These are phyloP conservation scores for Cyphomyrus plagiostoma DNA, from an alignment of 2,113 vertebrate genomes.

Conservation along the genomic window DNA sequence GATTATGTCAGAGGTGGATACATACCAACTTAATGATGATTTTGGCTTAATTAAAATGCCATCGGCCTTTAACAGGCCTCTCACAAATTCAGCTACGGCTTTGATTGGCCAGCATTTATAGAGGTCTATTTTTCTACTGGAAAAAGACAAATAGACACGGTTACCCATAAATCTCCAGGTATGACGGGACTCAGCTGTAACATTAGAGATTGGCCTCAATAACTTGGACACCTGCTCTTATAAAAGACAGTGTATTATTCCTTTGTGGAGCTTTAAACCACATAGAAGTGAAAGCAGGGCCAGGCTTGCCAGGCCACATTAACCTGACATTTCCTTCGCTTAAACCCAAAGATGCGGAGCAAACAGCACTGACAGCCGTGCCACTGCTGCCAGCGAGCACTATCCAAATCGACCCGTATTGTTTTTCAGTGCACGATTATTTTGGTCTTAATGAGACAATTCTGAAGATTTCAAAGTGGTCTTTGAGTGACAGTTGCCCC, in stretches of 20 bases:
- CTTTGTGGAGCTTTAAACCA: neutral
- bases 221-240: neutral
- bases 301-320: neutral
- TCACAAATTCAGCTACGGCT: neutral
- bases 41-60: neutral
- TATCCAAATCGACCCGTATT: slow-evolving; percentile 19
- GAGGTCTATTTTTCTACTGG: neutral
- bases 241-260: neutral
- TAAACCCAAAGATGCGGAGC: slow-evolving; percentile 20
- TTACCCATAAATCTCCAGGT: neutral
- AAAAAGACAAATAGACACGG: neutral
- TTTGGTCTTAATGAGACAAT: neutral
- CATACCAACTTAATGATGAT: neutral
- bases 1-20: neutral
- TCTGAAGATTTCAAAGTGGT: neutral
- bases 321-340: slow-evolving; percentile 18
- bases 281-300: neutral
- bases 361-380: slow-evolving; percentile 4
- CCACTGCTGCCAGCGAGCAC: neutral
- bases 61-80: neutral
- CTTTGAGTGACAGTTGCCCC: neutral
- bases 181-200: neutral
- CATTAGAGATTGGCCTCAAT: neutral
- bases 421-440: slow-evolving; percentile 4
- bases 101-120: neutral